A percentile compares a stretch with the other conserved stretches of the same genome.
Evolutionary conservation across 2,113 vertebrate genomes (phyloP).

Genomic region (Bubo blakistoni): DNA sequence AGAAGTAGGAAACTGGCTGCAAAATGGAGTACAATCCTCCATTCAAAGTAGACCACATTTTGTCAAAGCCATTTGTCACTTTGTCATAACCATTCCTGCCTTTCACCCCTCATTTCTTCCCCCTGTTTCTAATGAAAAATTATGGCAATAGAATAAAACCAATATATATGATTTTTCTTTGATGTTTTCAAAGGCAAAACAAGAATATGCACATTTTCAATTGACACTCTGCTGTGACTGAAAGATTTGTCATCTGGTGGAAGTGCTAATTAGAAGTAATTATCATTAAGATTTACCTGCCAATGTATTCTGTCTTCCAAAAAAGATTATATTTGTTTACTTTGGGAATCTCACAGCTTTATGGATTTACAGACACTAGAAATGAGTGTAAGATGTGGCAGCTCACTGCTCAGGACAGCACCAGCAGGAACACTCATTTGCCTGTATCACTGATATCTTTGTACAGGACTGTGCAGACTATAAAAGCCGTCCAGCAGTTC

Average conservation of each 20-base stretch:
- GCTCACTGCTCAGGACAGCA: background rate
- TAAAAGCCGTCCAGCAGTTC: background rate
- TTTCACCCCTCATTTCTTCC: background rate
- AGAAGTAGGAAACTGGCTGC: background rate
- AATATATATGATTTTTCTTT: background rate
- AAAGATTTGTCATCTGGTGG: constrained; percentile 11
- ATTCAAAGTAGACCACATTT: background rate
- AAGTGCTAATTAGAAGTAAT: constrained; percentile 42
- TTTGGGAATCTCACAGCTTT: background rate
- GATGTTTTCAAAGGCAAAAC: background rate
- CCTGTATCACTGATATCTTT: background rate
- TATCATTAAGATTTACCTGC: constrained; percentile 26
- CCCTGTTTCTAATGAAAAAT: background rate
- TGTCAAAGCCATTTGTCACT: background rate
- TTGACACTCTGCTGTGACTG: background rate
- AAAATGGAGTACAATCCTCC: background rate
- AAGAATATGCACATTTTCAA: background rate
- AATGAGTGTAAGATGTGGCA: background rate
- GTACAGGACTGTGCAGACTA: background rate
- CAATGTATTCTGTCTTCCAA: background rate
- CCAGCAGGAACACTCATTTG: background rate
- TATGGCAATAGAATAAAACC: background rate
- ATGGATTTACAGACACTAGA: background rate
- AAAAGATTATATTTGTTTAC: background rate
- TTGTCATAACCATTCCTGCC: background rate